phyloP scores from a whole-genome alignment of 2,888 invertebrate species.

The Taenaris catops region DNA sequence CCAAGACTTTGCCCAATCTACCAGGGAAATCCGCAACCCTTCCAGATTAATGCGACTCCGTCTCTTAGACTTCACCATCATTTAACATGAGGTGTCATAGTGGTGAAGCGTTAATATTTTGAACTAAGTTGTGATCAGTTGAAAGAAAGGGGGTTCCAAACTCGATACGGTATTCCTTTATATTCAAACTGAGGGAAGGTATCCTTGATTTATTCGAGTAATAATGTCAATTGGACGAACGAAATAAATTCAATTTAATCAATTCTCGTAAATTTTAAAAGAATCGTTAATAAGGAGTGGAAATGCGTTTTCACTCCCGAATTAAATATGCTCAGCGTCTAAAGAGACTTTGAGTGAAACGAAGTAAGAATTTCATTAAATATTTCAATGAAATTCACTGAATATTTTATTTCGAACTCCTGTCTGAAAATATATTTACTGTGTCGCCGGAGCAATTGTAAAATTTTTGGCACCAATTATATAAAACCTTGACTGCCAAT shows the following conservation, averaged over 20 bases:
- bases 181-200: constrained; percentile 1
- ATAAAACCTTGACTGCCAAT: too few species aligned
- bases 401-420: not conserved
- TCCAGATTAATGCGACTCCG: too few species aligned
- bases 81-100: too few species aligned
- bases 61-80: too few species aligned
- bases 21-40: too few species aligned
- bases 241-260: constrained; percentile 15
- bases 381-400: constrained; percentile 5
- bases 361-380: constrained; percentile 21
- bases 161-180: not conserved
- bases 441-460: too few species aligned
- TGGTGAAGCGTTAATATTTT: too few species aligned
- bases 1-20: too few species aligned
- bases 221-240: constrained; percentile 8
- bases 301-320: constrained; percentile 5
- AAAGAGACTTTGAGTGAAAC: constrained; percentile 6
- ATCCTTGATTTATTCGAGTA: constrained; percentile 3
- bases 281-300: constrained; percentile 7
- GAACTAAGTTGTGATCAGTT: too few species aligned
- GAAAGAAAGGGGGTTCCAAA: not conserved
- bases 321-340: constrained; percentile 9
- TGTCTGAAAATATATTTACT: too few species aligned
- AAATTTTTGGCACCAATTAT: too few species aligned
- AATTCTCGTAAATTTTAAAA: constrained; percentile 9